phyloP scores from a whole-genome alignment of 1,140 invertebrate genomes.

The Caenorhabditis inopinata region DNA sequence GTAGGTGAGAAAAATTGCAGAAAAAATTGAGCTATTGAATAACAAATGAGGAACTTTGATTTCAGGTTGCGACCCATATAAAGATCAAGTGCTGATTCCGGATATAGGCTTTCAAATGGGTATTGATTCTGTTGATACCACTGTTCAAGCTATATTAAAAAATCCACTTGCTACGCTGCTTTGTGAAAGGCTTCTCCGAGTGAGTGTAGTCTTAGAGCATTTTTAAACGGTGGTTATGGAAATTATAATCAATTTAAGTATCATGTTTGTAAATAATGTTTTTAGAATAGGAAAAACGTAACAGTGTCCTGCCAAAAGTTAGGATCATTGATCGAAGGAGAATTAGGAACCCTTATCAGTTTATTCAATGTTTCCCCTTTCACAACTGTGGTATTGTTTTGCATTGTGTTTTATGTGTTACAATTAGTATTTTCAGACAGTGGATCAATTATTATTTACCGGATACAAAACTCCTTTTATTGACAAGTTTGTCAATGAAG shows the following conservation, averaged over 20 bases:
- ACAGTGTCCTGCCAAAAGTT: neutral
- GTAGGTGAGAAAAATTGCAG: neutral
- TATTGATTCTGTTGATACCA: neutral
- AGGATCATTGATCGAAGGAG: neutral
- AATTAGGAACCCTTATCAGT: conserved; percentile 20
- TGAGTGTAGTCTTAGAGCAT: neutral
- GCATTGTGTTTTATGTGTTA: neutral
- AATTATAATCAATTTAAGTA: no score
- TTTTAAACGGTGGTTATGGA: no score
- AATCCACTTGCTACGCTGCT: neutral
- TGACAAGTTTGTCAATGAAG: neutral
- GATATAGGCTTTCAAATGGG: conserved; percentile 43
- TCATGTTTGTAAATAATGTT: no score
- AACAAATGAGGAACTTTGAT: no score
- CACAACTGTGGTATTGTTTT: conserved; percentile 35
- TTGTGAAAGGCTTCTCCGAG: neutral
- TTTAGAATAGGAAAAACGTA: no score
- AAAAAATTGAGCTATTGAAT: no score
- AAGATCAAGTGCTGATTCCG: conserved; percentile 39
- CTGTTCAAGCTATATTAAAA: neutral
- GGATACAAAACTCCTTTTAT: conserved; percentile 45
- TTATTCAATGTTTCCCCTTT: conserved; percentile 35
- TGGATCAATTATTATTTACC: conserved; percentile 43
- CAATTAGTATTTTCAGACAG: conserved; percentile 28
- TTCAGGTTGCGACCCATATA: conserved; percentile 38